Percentiles rank a stretch among this genome's conserved stretches.
These are phyloP conservation scores for Sardinella longiceps DNA, from an alignment of 2,797 vertebrate species.

Conservation along the genomic window DNA sequence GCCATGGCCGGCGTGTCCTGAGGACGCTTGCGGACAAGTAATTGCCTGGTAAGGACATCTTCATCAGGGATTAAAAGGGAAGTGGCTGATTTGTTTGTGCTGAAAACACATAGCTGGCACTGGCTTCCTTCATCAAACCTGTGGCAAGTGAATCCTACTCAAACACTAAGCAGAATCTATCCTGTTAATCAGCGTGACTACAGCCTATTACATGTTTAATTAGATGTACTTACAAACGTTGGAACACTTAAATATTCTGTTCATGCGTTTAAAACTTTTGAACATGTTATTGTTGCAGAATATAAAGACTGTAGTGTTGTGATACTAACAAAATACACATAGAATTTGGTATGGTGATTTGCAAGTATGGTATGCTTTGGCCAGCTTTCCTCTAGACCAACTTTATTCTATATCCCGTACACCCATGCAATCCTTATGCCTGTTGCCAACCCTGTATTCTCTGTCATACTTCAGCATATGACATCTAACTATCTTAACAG, in stretches of 20 bases:
- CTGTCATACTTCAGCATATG: background rate
- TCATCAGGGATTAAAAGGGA: conserved; percentile 46
- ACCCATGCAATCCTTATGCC: background rate
- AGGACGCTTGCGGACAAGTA: conserved; percentile 26
- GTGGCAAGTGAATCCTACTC: background rate
- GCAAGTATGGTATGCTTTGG: too few relatives aligned
- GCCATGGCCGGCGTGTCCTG: conserved; percentile 23
- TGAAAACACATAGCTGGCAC: background rate
- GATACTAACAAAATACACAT: too few relatives aligned
- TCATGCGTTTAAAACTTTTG: too few relatives aligned
- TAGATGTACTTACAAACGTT: background rate
- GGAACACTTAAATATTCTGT: background rate
- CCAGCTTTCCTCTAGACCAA: too few relatives aligned
- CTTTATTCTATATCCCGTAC: background rate
- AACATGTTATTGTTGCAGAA: too few relatives aligned
- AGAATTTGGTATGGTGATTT: too few relatives aligned
- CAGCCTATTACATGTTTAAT: background rate
- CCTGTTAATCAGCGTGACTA: background rate
- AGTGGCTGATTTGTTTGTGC: conserved; percentile 40
- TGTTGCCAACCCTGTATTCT: background rate
- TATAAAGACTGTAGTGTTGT: too few relatives aligned
- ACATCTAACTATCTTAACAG: background rate
- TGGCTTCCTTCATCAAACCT: background rate
- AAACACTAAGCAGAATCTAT: background rate
- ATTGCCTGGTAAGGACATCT: conserved; percentile 26